phyloP scores from a whole-genome alignment of 37 sponge, comb jelly and placozoan genomes.

The Tethya wilhelma region DNA sequence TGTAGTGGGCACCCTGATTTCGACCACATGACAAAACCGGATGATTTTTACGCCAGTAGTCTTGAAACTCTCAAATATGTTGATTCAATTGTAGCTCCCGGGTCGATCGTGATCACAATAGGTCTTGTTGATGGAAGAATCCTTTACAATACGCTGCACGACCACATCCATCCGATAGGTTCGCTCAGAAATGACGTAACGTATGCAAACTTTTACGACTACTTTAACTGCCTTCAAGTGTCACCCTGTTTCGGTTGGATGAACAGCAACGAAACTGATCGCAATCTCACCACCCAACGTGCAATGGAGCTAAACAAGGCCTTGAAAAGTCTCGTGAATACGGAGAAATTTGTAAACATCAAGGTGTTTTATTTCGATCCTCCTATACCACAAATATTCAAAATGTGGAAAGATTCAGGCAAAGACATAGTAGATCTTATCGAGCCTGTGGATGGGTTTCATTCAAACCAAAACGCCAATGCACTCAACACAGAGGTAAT shows the following conservation, averaged over 20 bases:
- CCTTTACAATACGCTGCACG: constrained; percentile 76
- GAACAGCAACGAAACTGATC: constrained; percentile 88
- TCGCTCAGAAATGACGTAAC: constrained; percentile 79
- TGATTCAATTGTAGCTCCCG: constrained; percentile 66
- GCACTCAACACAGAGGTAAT: constrained; percentile 67
- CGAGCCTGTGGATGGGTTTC: constrained; percentile 96
- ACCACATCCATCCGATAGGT: constrained; percentile 85
- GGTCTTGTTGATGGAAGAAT: constrained; percentile 90
- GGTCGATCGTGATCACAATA: constrained; percentile 65
- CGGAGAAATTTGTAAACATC: constrained; percentile 72
- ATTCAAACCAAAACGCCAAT: constrained; percentile 78
- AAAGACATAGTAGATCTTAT: constrained; percentile 83
- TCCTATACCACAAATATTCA: constrained; percentile 49
- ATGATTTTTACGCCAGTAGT: constrained; percentile 74
- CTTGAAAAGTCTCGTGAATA: constrained; percentile 54
- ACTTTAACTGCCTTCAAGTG: constrained; percentile 87
- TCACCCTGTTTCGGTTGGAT: constrained; percentile 96
- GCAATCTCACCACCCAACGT: constrained; percentile 78
- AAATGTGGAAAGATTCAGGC: constrained; percentile 67
- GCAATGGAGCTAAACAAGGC: constrained; percentile 77
- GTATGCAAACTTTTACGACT: constrained; percentile 82
- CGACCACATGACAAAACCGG: constrained; percentile 90
- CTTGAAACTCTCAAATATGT: constrained; percentile 67
- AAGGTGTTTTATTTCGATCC: constrained; percentile 70
- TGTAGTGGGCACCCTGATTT: constrained; percentile 81